Percentiles rank a stretch among this genome's conserved stretches.
Evolutionary conservation across 2,113 vertebrate species (phyloP).

Genomic region (Vidua macroura): DNA sequence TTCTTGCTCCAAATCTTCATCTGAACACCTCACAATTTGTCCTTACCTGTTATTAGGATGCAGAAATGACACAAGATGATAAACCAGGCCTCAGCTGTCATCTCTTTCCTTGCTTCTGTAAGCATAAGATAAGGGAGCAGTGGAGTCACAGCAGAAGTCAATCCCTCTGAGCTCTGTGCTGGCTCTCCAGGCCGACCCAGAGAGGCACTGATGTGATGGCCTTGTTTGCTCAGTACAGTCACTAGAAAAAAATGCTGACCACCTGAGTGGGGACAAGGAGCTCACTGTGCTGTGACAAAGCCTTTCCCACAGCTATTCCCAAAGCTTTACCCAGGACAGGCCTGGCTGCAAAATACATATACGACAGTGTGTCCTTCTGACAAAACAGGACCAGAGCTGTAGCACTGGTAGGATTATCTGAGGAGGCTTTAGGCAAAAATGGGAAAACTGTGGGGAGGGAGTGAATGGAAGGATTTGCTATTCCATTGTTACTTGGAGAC

Average conservation of each 20-base stretch:
- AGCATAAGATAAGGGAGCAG: not conserved
- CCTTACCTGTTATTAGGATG: not conserved
- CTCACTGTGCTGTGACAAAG: not conserved
- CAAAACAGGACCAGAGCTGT: not conserved
- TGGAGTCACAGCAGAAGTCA: fast-evolving
- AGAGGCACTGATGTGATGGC: not conserved
- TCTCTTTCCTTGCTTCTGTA: not conserved
- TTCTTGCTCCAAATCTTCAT: not conserved
- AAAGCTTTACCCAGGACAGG: not conserved
- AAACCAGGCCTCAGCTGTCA: not conserved
- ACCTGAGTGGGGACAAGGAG: not conserved
- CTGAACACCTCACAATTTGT: not conserved
- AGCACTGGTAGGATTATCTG: not conserved
- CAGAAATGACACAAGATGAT: not conserved
- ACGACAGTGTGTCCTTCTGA: not conserved
- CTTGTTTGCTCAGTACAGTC: not conserved
- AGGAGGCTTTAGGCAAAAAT: not conserved
- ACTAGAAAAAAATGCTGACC: not conserved
- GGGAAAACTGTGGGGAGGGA: not conserved
- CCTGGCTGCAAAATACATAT: not conserved
- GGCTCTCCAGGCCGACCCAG: not conserved
- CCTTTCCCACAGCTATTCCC: not conserved
- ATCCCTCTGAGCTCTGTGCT: not conserved
- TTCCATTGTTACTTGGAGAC: not conserved
- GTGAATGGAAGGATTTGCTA: not conserved